A percentile compares a stretch with the other conserved stretches of the same genome.
Conservation (phyloP, 2,113 vertebrate genomes). For the Tragelaphus strepsiceros region DNA sequence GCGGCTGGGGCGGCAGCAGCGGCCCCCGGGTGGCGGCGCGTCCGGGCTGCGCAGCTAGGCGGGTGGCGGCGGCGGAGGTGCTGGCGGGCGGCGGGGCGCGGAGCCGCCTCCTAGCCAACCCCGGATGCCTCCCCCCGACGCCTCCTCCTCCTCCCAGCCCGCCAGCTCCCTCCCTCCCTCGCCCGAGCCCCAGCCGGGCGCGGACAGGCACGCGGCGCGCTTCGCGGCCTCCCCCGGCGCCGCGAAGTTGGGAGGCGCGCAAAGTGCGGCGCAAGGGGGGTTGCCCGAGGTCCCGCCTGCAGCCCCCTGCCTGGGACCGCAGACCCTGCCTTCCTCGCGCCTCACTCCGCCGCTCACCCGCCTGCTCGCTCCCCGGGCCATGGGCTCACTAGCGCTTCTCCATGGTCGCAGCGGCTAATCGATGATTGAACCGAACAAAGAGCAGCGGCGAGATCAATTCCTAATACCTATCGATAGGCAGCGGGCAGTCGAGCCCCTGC, state of each 20-base stretch:
- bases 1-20: background rate
- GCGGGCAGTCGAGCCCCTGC: slow-evolving; percentile 72
- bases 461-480: slow-evolving; percentile 91
- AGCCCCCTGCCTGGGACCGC: slow-evolving; percentile 9
- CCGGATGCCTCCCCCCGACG: slow-evolving; percentile 39
- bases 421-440: slow-evolving; percentile 97
- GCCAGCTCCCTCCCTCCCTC: slow-evolving; percentile 50
- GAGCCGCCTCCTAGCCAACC: slow-evolving; percentile 40
- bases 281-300: slow-evolving; percentile 52
- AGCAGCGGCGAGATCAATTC: slow-evolving; percentile 91
- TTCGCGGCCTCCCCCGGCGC: slow-evolving; percentile 27
- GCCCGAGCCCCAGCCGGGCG: slow-evolving; percentile 15
- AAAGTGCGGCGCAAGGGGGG: slow-evolving; percentile 59
- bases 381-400: slow-evolving; percentile 81
- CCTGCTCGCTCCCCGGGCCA: slow-evolving; percentile 68
- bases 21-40: slow-evolving; percentile 38
- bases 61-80: slow-evolving; percentile 30
- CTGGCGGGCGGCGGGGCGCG: slow-evolving; percentile 39
- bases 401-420: slow-evolving; percentile 86
- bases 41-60: slow-evolving; percentile 49
- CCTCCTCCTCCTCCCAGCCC: slow-evolving; percentile 18
- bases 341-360: background rate
- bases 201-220: slow-evolving; percentile 46
- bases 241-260: slow-evolving; percentile 72
- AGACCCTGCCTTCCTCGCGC: slow-evolving; percentile 14